These are phyloP conservation scores for Catalaphyllia jardinei DNA, from an alignment of 64 coral and sea anemone genomes.

Conservation along the genomic window DNA sequence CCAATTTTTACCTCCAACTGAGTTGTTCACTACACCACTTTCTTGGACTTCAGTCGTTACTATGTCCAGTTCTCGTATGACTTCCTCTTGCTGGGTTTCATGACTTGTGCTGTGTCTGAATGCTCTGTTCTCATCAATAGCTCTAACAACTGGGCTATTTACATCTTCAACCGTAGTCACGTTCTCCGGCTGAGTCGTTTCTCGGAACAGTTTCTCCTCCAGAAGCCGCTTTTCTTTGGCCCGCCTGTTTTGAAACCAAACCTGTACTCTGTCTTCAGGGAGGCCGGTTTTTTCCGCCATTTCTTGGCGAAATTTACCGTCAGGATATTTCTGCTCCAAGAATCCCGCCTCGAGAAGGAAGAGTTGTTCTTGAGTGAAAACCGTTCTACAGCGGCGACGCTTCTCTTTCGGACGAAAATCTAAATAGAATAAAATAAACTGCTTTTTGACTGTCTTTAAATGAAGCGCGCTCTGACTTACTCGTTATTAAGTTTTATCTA, in stretches of 20 bases:
- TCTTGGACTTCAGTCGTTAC: slow-evolving; percentile 34
- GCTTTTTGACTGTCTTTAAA: neutral
- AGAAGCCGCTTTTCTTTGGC: slow-evolving; percentile 85
- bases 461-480: neutral
- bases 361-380: slow-evolving; percentile 81
- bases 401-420: slow-evolving; percentile 82
- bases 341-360: slow-evolving; percentile 75
- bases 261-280: slow-evolving; percentile 84
- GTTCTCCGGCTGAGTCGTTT: neutral
- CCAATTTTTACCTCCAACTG: neutral
- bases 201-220: slow-evolving; percentile 65
- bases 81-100: neutral
- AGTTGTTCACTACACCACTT: slow-evolving; percentile 14
- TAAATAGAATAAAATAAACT: slow-evolving; percentile 22
- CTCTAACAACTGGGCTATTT: neutral
- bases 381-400: slow-evolving; percentile 80
- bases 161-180: neutral
- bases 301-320: slow-evolving; percentile 69
- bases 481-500: neutral
- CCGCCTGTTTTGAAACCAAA: slow-evolving; percentile 95
- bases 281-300: slow-evolving; percentile 77
- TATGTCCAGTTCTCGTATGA: neutral
- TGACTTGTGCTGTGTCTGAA: neutral
- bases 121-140: neutral
- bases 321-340: slow-evolving; percentile 68